A percentile compares a stretch with the other conserved stretches of the same genome.
Conservation (phyloP, 2,888 invertebrate species). For the Brachypalpus laphriformis region DNA sequence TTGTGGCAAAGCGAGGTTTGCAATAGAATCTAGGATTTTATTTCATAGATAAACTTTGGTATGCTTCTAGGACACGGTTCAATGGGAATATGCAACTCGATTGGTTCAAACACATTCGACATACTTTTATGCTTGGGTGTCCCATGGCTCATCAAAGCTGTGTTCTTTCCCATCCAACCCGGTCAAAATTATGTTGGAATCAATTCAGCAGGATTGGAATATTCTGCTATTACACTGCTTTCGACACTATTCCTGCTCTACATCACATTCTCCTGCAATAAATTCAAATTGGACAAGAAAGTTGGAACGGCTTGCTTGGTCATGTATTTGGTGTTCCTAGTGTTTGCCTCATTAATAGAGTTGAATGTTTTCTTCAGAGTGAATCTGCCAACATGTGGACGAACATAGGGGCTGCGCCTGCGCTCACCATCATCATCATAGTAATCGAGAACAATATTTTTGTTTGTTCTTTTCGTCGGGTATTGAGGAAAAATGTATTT, state of each 20-base stretch:
- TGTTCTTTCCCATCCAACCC: constrained; percentile 90
- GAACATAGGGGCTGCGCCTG: constrained; percentile 79
- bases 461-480: constrained; percentile 49
- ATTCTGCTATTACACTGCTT: constrained; percentile 94
- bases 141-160: constrained; percentile 95
- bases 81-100: constrained; percentile 96
- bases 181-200: constrained; percentile 93
- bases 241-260: constrained; percentile 93
- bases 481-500: constrained; percentile 34
- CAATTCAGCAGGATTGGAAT: constrained; percentile 95
- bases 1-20: constrained; percentile 95
- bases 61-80: constrained; percentile 89
- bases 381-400: constrained; percentile 92
- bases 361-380: constrained; percentile 96
- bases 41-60: background rate
- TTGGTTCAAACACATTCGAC: constrained; percentile 95
- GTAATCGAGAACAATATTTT: constrained; percentile 45
- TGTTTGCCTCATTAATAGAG: constrained; percentile 94
- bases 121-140: constrained; percentile 93
- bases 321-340: constrained; percentile 94
- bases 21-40: constrained; percentile 73
- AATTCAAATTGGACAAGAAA: constrained; percentile 92
- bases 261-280: constrained; percentile 92
- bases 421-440: constrained; percentile 3
- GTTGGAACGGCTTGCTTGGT: constrained; percentile 93